Evolutionary conservation across 2,113 vertebrate genomes (phyloP), one percentile per base, ranked within the genome.

Genomic region (Sprattus sprattus): DNA sequence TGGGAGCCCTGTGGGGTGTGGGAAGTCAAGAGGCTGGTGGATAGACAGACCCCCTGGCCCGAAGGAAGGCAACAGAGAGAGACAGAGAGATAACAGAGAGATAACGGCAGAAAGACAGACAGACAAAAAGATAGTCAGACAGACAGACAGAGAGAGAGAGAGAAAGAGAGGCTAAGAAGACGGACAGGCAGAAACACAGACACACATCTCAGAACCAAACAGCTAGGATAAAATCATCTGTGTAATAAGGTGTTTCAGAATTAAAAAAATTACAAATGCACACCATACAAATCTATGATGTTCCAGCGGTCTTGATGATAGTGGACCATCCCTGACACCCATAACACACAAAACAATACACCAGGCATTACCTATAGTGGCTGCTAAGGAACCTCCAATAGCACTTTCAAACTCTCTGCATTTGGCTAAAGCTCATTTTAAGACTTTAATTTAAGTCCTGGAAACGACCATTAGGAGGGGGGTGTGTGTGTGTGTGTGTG

Each of bases 381-480:
- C 6, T 25, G n/a, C 25, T 25, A 2, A 8, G n/a, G 9, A 32
- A 13, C 7, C 28, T 25, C n/a, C 9, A 13, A 32, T 71, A 71
- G 10, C 64, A 25, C 64, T 32, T 71, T 32, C 25, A 32, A 28
- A 71, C 39, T 39, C 7, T 64, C 57, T n/a, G 8, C 57, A 64
- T 22, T 71, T 71, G 64, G 25, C 64, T 84, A 25, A 80, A 89
- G 89, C 80, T 87, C 75, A 5, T 90, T 85, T 82, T 86, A 86
- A 83, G 86, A 91, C 86, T 86, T 89, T 87, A 87, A 90, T 90
- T 87, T 87, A 84, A 85, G 83, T 83, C 85, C 67, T 82, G 44
- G 25, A 88, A 88, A 89, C 83, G 47, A 86, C 84, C 84, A 32
- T 11, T 52, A 54, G 44, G 85, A 85, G 39, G 88, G 83, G 80